Evolutionary conservation across 2,113 vertebrate species (phyloP).

Genomic region (Psittacula cyanocephala): DNA sequence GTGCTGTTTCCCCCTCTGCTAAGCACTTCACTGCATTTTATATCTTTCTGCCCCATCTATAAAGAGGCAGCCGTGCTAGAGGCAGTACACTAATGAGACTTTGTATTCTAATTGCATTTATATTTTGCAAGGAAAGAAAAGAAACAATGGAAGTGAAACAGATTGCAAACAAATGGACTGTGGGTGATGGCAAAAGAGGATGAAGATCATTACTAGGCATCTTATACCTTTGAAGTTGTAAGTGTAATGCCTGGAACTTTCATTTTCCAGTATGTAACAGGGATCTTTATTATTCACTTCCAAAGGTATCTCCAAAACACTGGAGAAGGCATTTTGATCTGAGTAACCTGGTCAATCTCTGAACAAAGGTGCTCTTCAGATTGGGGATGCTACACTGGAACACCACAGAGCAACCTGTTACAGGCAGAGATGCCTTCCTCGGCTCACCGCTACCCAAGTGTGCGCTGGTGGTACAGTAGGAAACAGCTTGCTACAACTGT

Average conservation of each 20-base stretch:
- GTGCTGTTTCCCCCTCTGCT: neutral
- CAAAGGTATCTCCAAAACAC: neutral
- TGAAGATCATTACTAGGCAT: neutral
- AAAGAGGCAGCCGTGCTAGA: neutral
- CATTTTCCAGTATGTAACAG: neutral
- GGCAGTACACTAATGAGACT: neutral
- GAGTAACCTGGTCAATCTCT: accelerated
- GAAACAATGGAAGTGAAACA: neutral
- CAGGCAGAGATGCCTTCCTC: neutral
- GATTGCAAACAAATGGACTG: neutral
- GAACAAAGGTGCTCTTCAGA: neutral
- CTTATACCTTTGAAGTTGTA: neutral
- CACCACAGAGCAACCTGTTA: accelerated
- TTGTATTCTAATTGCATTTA: neutral
- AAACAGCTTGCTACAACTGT: neutral
- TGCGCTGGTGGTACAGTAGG: neutral
- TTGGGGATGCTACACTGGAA: neutral
- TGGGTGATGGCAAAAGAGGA: neutral
- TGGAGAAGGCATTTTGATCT: neutral
- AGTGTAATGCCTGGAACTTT: neutral
- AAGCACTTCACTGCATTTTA: neutral
- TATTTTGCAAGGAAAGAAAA: neutral
- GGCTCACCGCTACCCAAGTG: neutral
- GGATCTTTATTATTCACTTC: neutral
- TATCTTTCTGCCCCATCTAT: neutral